These are phyloP conservation scores for Ptychadena robeensis DNA, from an alignment of 2,797 vertebrate species.

Conservation along the genomic window DNA sequence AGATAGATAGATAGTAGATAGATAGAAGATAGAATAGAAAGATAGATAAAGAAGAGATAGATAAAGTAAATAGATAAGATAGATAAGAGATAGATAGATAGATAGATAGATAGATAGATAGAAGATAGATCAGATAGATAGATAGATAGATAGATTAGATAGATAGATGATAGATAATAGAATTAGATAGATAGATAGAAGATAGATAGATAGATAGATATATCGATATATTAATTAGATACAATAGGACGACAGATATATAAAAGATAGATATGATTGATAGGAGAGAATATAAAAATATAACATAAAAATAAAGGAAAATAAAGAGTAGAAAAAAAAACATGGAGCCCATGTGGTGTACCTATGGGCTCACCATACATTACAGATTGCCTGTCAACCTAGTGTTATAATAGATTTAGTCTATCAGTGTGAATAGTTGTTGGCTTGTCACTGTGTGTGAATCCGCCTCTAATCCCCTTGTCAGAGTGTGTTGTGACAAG, in stretches of 20 bases:
- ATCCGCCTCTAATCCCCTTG: conserved; percentile 52
- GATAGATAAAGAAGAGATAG: conserved; percentile 14
- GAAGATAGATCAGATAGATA: background rate
- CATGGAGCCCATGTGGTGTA: background rate
- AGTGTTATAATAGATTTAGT: conserved; percentile 51
- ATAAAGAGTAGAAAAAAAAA: too few relatives aligned
- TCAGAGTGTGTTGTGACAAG: conserved; percentile 52
- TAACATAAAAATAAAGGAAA: too few relatives aligned
- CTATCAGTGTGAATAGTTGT: conserved; percentile 42
- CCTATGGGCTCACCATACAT: background rate
- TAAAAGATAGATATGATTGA: background rate
- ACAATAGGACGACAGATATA: background rate
- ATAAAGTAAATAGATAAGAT: background rate
- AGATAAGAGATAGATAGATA: conserved; percentile 21
- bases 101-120: conserved; percentile 10
- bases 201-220: conserved; percentile 22
- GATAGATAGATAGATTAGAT: conserved; percentile 15
- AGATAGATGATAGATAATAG: background rate
- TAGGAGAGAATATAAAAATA: background rate
- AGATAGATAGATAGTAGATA: conserved; percentile 11
- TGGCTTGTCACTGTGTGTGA: conserved; percentile 51
- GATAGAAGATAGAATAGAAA: background rate
- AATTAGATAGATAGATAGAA: conserved; percentile 12
- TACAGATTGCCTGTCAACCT: conserved; percentile 20
- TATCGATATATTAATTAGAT: background rate